Evolutionary conservation across 2,113 vertebrate species (phyloP), one percentile per base, ranked within the genome.

Genomic region (Excalfactoria chinensis): DNA sequence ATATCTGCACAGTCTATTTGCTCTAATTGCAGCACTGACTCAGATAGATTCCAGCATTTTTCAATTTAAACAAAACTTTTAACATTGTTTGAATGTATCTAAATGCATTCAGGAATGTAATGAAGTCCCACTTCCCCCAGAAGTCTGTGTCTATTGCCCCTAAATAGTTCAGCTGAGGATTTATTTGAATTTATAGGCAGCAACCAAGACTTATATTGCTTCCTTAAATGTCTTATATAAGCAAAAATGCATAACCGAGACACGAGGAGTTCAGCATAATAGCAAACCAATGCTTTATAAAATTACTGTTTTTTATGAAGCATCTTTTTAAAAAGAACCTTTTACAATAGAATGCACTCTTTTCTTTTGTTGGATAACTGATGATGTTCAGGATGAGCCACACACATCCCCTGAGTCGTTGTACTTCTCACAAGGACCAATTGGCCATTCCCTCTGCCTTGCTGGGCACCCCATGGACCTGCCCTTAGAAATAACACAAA

Each of bases 121-220:
- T 94, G 91, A 94, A 93, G 86, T 86, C 87, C 88, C 32, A 0
- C 83, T 93, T 95, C 58, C 63, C 86, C 84, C 64, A 74, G 62
- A 78, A 95, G 49, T 63, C 83, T 89, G 43, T 73, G 79, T 68
- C 90, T 93, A 72, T 77, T 76, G 78, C 69, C 35, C 84, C 80
- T 93, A 89, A 97, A 96, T 78, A 94, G 92, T 95, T 92, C 87
- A 85, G 55, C 0, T 79, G 92, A 90, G 93, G 28, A 96, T 97
- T 96, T 96, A 93, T 95, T 90, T 95, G 88, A 97, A 97, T 97
- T 95, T 96, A 96, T 90, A 94, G 86, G 43, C 75, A 96, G 72
- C 78, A 92, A 92, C 43, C 32, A 82, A 90, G 84, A 85, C 84
- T 81, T 79, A 84, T 88, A 96, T 77, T 93, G 89, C 83, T 79